A percentile compares a stretch with the other conserved stretches of the same genome.
Conservation (phyloP, 2,888 invertebrate genomes). For the Drosophila fulvimacula region DNA sequence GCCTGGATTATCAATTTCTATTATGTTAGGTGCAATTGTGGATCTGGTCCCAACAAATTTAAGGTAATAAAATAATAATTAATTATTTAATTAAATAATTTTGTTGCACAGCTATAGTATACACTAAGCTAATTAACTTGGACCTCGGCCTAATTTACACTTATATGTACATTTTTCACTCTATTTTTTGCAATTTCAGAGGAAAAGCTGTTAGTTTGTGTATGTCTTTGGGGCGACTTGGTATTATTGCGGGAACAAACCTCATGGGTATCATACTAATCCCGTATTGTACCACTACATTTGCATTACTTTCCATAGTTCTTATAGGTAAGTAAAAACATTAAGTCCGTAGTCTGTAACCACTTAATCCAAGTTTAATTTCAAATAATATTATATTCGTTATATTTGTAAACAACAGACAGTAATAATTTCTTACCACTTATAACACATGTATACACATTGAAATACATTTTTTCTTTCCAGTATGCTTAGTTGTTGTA, state of each 20-base stretch:
- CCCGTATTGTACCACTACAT: conserved; percentile 70
- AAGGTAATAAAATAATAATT: conserved; percentile 53
- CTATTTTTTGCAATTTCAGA: conserved; percentile 43
- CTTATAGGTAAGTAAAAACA: conserved; percentile 64
- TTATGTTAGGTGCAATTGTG: conserved; percentile 81
- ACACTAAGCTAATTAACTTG: too few relatives aligned
- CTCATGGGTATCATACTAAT: conserved; percentile 74
- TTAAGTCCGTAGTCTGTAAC: too few relatives aligned
- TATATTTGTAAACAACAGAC: background rate
- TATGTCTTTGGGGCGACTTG: conserved; percentile 76
- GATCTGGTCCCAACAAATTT: conserved; percentile 80
- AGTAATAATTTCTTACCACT: background rate
- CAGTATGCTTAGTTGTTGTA: conserved; percentile 72
- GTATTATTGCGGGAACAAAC: conserved; percentile 76
- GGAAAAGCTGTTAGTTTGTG: conserved; percentile 79
- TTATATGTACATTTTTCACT: background rate
- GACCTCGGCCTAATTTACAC: too few relatives aligned
- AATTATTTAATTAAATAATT: too few relatives aligned
- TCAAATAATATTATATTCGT: too few relatives aligned
- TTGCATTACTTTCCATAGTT: conserved; percentile 70
- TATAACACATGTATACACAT: background rate
- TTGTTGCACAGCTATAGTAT: too few relatives aligned
- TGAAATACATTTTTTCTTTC: conserved; percentile 24
- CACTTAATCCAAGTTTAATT: too few relatives aligned
- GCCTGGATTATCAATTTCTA: conserved; percentile 79